Base-by-base conservation (phyloP, 1,140 invertebrate genomes). In the Lepidurus arcticus region DNA sequence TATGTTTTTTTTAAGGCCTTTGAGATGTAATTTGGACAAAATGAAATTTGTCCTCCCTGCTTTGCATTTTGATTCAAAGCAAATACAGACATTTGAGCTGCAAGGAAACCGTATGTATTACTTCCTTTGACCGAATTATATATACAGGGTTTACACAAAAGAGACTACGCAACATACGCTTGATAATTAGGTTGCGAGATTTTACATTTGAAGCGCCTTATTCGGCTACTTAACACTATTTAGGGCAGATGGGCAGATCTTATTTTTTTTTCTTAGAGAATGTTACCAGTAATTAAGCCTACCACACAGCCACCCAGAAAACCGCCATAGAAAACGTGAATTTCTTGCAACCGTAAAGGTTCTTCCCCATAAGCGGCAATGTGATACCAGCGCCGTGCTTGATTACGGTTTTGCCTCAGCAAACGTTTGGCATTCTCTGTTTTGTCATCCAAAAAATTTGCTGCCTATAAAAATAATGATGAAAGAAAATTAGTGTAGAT, bases 371-470 rank as follows among this genome's bases (percentile, higher is more conserved):
- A 90, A 79, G 87, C 88, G 43, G 91, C 83, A 53, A 87, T 87
- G 73, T 90, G 86, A 82, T 92, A 93, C 92, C 92, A 93, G 80
- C 88, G 88, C 80, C 89, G 90, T 4, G 90, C 90, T 82, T 89
- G 89, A 26, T 85, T 82, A 85, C 91, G 87, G 78, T 90, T 90
- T 81, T 89, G 89, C 84, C 90, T 91, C 74, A 93, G 80, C 73
- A 91, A 81, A 81, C 89, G 87, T 83, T 93, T 92, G 76, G 91
- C 91, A 86, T 91, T 92, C 82, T 92, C 90, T 78, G 93, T 78
- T 87, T 93, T 93, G 77, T 89, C 89, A 84, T 93, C 92, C 78
- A 93, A 88, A 87, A 86, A 93, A 84, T 90, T 87, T 83, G 91
- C 91, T 78, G 92, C 88, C 91, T 93, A 85, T 78, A 89, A 89